These are phyloP conservation scores for Pseudorhombus dupliciocellatus DNA, from an alignment of 2,113 vertebrate genomes.

Conservation along the genomic window DNA sequence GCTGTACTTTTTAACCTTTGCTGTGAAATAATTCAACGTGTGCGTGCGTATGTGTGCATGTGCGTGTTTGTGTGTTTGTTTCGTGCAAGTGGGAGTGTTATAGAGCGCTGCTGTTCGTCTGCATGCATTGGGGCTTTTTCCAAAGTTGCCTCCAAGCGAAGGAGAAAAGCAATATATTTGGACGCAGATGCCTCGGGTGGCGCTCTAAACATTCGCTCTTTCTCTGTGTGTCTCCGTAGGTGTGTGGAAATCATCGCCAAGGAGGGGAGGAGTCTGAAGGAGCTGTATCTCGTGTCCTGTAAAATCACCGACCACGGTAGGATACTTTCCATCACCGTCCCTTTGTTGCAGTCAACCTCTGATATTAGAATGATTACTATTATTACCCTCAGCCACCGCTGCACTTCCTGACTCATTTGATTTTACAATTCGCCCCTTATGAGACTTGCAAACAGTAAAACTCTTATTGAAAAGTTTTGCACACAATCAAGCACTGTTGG, in stretches of 20 bases:
- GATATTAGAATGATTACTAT: slow-evolving; percentile 59
- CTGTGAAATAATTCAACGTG: slow-evolving; percentile 14
- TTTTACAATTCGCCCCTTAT: slow-evolving; percentile 54
- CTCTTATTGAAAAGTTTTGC: slow-evolving; percentile 72
- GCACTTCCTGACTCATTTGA: slow-evolving; percentile 57
- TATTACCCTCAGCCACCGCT: slow-evolving; percentile 51
- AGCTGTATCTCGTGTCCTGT: slow-evolving; percentile 98
- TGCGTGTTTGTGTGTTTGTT: no score
- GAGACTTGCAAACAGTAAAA: slow-evolving; percentile 70
- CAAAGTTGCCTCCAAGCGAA: slow-evolving; percentile 19
- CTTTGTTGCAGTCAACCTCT: slow-evolving; percentile 68
- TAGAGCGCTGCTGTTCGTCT: slow-evolving; percentile 2
- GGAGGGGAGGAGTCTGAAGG: slow-evolving; percentile 95
- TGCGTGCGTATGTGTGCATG: neutral
- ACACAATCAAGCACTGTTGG: slow-evolving; percentile 41
- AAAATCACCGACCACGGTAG: slow-evolving; percentile 99
- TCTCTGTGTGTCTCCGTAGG: slow-evolving; percentile 81
- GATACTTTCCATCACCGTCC: slow-evolving; percentile 71
- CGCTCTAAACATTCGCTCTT: slow-evolving; percentile 38
- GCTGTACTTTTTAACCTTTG: slow-evolving; percentile 66
- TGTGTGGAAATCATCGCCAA: slow-evolving; percentile 99
- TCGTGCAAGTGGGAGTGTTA: neutral
- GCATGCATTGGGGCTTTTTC: slow-evolving; percentile 11
- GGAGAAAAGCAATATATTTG: slow-evolving; percentile 16
- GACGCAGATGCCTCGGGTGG: slow-evolving; percentile 1